Conservation (phyloP, 1,140 invertebrate species). For the Trichoplusia ni region DNA sequence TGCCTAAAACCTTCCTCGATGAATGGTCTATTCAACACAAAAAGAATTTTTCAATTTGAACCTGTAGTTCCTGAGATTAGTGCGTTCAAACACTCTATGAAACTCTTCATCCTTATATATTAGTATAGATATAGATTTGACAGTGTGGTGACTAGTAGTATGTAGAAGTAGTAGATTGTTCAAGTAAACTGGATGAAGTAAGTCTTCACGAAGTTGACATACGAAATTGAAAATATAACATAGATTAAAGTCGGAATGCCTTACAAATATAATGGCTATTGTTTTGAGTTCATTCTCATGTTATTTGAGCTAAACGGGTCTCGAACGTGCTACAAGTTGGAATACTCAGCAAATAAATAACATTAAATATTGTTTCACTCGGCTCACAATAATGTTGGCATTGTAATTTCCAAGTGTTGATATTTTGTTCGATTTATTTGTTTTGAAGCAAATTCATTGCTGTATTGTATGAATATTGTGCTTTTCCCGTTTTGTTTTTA, state of each 20-base stretch:
- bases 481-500: neutral
- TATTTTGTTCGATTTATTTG: conserved; percentile 18
- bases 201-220: neutral
- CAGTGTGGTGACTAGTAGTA: too few species aligned
- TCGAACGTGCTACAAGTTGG: conserved; percentile 23
- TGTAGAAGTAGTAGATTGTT: too few species aligned
- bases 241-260: conserved; percentile 3
- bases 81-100: too few species aligned
- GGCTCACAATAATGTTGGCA: conserved; percentile 3
- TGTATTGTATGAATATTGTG: neutral
- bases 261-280: conserved; percentile 21
- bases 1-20: too few species aligned
- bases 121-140: too few species aligned
- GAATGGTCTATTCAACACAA: too few species aligned
- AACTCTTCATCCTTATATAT: too few species aligned
- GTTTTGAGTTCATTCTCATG: conserved; percentile 23
- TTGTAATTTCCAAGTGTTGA: conserved; percentile 16
- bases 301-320: conserved; percentile 30
- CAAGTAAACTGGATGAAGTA: neutral
- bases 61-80: too few species aligned
- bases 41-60: too few species aligned
- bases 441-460: neutral
- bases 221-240: conserved; percentile 16
- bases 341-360: conserved; percentile 29
- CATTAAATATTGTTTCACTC: conserved; percentile 21